Evolutionary conservation across 1,140 invertebrate species (phyloP).

Genomic region (Metopolophium dirhodum): DNA sequence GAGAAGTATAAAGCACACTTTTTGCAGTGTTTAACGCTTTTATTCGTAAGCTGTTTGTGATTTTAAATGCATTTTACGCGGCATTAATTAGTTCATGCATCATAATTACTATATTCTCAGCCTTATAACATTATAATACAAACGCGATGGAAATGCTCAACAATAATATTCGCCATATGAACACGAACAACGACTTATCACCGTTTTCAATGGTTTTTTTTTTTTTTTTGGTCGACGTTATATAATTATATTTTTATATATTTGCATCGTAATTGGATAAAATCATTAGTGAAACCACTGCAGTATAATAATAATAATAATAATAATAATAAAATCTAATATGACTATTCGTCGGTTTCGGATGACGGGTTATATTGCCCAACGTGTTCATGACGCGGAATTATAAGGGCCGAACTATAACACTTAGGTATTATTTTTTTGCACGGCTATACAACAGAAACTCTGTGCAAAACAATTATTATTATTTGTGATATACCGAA

Average conservation of each 20-base stretch:
- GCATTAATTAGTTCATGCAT: not conserved
- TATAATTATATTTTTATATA: not conserved
- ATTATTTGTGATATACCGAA: not conserved
- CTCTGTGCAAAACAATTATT: not conserved
- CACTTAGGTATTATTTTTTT: not conserved
- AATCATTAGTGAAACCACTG: slow-evolving; percentile 4
- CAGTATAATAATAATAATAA: not conserved
- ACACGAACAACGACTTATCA: not conserved
- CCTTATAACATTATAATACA: not conserved
- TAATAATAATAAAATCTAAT: not conserved
- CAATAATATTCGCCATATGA: not conserved
- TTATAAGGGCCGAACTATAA: not conserved
- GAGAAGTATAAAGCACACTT: too few relatives aligned
- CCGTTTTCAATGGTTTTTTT: not conserved
- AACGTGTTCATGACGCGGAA: not conserved
- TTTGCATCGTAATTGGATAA: slow-evolving; percentile 3
- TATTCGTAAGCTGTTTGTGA: not conserved
- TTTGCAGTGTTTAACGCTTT: not conserved
- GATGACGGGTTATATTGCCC: not conserved
- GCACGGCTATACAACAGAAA: not conserved
- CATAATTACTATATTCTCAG: not conserved
- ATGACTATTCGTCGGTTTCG: not conserved
- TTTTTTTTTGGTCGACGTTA: not conserved
- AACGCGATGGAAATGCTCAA: not conserved
- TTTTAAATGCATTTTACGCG: not conserved